Evolutionary conservation across 2,888 invertebrate genomes (phyloP).

Genomic region (Drosophila falleni): DNA sequence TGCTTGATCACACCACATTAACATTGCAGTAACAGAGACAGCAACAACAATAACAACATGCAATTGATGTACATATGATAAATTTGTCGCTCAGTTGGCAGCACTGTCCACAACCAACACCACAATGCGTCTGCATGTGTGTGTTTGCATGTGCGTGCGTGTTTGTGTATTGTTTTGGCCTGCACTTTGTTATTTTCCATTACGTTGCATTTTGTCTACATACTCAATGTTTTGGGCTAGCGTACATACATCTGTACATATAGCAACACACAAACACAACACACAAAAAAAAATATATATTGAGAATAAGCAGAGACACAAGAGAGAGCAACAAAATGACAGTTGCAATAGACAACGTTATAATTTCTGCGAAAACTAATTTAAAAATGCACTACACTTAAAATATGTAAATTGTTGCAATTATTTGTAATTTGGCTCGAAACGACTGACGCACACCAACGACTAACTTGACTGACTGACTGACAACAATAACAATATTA

Average conservation of each 20-base stretch:
- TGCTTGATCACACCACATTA: constrained; percentile 50
- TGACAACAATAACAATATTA: constrained; percentile 45
- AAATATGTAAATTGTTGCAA: constrained; percentile 73
- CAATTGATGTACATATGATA: constrained; percentile 42
- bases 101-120: constrained; percentile 41
- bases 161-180: constrained; percentile 57
- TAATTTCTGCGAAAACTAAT: constrained; percentile 45
- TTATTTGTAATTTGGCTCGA: constrained; percentile 68
- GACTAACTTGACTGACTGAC: not conserved
- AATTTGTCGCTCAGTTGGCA: constrained; percentile 48
- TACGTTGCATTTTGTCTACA: constrained; percentile 53
- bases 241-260: not conserved
- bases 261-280: constrained; percentile 2
- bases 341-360: constrained; percentile 33
- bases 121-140: constrained; percentile 1
- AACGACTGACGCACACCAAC: constrained; percentile 38
- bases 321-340: constrained; percentile 26
- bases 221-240: constrained; percentile 41
- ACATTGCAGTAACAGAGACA: constrained; percentile 26
- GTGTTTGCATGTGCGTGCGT: constrained; percentile 7
- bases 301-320: constrained; percentile 16
- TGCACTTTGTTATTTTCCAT: constrained; percentile 68
- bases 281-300: constrained; percentile 15
- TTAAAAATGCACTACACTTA: constrained; percentile 30
- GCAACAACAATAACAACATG: constrained; percentile 13